These are phyloP conservation scores for Nephrotoma appendiculata DNA, from an alignment of 2,888 invertebrate genomes.

Conservation along the genomic window DNA sequence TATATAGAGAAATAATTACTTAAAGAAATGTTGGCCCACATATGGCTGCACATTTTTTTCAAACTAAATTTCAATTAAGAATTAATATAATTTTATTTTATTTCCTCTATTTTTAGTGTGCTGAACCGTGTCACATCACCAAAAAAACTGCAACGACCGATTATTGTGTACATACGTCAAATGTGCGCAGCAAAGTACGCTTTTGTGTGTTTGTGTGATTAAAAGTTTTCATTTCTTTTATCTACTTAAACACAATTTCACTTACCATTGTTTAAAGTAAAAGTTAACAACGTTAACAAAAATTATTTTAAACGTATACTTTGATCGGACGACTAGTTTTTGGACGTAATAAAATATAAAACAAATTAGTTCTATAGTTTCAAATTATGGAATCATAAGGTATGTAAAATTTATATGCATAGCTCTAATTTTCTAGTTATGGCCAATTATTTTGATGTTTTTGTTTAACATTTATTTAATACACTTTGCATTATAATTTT, in stretches of 20 bases:
- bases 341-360: background rate
- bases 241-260: background rate
- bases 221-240: background rate
- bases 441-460: background rate
- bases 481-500: background rate
- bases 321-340: background rate
- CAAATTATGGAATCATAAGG: background rate
- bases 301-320: background rate
- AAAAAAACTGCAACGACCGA: background rate
- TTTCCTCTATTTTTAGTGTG: background rate
- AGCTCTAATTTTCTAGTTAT: background rate
- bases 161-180: background rate
- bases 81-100: background rate
- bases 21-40: too few species aligned
- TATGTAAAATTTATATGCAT: background rate
- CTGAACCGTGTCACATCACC: background rate
- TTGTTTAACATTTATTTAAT: background rate
- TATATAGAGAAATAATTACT: too few species aligned
- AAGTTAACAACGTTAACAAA: background rate
- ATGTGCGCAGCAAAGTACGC: background rate
- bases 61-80: background rate
- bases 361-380: background rate
- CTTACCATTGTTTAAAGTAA: background rate
- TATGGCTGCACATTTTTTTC: too few species aligned
- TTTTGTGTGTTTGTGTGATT: background rate